phyloP scores from a whole-genome alignment of 92 coral and sea anemone genomes.

The Desmophyllum pertusum region DNA sequence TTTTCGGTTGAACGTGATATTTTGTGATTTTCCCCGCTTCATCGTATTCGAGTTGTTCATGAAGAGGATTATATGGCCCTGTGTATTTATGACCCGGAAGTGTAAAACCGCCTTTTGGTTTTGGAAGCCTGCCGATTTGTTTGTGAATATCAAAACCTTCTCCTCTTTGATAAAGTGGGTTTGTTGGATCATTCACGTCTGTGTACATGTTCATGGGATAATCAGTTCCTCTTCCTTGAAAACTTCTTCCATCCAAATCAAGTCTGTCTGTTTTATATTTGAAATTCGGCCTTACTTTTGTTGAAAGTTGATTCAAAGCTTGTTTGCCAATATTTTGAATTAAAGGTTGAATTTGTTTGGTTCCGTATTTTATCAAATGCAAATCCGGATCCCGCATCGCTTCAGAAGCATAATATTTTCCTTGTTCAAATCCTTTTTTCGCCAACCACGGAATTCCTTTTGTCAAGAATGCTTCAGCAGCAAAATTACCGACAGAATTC shows the following conservation, averaged over 20 bases:
- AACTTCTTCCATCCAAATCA: neutral
- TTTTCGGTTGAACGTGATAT: no score
- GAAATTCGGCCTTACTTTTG: neutral
- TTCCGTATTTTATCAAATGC: neutral
- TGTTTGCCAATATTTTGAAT: neutral
- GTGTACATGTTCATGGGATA: no score
- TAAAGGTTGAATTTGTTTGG: neutral
- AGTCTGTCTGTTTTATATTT: neutral
- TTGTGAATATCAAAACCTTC: neutral
- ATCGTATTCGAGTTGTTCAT: no score
- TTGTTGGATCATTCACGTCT: no score
- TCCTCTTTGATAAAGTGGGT: no score
- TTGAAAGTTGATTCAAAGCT: neutral
- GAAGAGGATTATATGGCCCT: neutral
- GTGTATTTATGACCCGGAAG: neutral
- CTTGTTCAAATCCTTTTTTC: neutral
- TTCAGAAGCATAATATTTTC: neutral
- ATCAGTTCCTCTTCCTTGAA: no score
- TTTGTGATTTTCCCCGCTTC: no score
- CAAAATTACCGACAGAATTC: no score
- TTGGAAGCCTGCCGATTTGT: neutral
- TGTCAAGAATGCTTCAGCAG: no score
- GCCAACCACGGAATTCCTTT: no score
- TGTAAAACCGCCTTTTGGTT: neutral
- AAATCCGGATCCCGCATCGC: neutral